Percentiles rank a stretch among this genome's conserved stretches.
Conservation (phyloP, 2,113 vertebrate species). For the Prolemur simus region DNA sequence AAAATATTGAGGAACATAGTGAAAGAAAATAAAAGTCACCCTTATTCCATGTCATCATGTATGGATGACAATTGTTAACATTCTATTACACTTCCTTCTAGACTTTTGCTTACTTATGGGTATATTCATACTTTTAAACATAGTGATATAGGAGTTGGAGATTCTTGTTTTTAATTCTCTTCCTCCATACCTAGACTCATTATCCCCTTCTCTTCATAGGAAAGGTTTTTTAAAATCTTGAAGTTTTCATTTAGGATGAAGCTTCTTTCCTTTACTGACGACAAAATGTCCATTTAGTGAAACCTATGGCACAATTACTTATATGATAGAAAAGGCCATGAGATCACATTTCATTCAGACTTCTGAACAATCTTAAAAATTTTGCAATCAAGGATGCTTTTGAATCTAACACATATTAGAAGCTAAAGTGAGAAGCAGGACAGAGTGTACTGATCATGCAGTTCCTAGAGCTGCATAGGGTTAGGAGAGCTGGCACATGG, state of each 20-base stretch:
- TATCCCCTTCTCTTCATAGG: background rate
- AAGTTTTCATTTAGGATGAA: background rate
- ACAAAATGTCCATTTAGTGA: background rate
- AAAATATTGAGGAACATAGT: slow-evolving; percentile 5
- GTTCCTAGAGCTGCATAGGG: background rate
- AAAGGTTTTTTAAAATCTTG: background rate
- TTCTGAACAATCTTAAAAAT: background rate
- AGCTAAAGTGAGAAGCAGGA: background rate
- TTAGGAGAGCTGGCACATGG: background rate
- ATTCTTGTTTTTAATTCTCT: background rate
- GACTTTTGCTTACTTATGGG: background rate
- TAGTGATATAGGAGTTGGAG: background rate
- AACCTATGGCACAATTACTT: background rate
- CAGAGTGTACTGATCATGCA: background rate
- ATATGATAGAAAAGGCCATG: background rate
- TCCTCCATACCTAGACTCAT: background rate
- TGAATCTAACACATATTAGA: background rate
- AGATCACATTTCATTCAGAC: background rate
- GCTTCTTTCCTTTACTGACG: background rate
- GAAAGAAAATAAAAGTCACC: slow-evolving; percentile 12
- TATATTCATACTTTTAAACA: background rate
- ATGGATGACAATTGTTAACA: background rate
- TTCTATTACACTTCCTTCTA: background rate
- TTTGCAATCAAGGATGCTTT: background rate
- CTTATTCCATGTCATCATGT: background rate